Evolutionary conservation across 2,797 vertebrate genomes (phyloP).

Genomic region (Hyperoplus lanceolatus): DNA sequence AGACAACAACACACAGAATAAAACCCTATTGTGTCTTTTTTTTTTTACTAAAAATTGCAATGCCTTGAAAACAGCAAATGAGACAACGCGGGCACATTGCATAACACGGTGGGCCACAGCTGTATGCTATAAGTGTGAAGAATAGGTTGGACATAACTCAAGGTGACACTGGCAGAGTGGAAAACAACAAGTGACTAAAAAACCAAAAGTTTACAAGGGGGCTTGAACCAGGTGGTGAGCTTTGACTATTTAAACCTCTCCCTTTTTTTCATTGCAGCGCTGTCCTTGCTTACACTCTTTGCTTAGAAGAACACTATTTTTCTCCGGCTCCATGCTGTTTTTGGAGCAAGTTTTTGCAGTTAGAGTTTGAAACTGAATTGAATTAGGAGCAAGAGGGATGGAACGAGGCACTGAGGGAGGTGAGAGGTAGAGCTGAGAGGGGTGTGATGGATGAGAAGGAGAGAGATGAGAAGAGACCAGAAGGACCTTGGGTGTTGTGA

Average conservation of each 20-base stretch:
- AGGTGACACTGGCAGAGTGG: constrained; percentile 20
- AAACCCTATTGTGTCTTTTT: constrained; percentile 39
- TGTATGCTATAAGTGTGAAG: constrained; percentile 32
- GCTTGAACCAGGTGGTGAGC: constrained; percentile 18
- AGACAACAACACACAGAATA: constrained; percentile 39
- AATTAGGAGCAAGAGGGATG: constrained; percentile 55
- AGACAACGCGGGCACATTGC: constrained; percentile 42
- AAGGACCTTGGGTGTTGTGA: constrained; percentile 73
- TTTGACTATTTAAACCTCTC: constrained; percentile 21
- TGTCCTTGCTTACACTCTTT: constrained; percentile 42
- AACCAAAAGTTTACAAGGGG: constrained; percentile 20
- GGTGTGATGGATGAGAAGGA: constrained; percentile 72
- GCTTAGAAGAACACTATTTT: constrained; percentile 17
- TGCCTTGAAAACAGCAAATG: constrained; percentile 33
- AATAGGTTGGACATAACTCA: constrained; percentile 32
- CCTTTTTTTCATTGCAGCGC: constrained; percentile 20
- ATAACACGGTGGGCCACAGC: constrained; percentile 38
- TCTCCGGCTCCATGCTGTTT: constrained; percentile 44
- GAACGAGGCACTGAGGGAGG: constrained; percentile 57
- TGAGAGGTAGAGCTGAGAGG: constrained; percentile 69
- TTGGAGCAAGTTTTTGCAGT: constrained; percentile 38
- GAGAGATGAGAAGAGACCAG: constrained; percentile 68
- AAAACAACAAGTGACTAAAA: constrained; percentile 26
- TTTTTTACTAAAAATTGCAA: constrained; percentile 33
- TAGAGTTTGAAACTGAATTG: constrained; percentile 32